A percentile compares a stretch with the other conserved stretches of the same genome.
These are phyloP conservation scores for Anthonomus grandis DNA, from an alignment of 1,140 invertebrate species.

Conservation along the genomic window DNA sequence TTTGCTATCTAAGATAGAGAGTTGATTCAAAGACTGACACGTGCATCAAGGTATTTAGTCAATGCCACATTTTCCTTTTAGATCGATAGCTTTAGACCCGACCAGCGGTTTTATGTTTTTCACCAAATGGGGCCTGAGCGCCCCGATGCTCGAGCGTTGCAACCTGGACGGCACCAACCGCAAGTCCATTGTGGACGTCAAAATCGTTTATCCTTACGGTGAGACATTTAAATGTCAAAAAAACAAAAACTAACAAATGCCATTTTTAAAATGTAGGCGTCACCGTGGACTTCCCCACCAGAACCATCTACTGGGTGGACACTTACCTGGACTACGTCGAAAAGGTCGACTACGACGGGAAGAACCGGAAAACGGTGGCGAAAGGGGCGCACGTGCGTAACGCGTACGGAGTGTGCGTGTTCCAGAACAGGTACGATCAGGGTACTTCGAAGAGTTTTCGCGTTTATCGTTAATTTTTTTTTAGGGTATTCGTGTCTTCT, in stretches of 20 bases:
- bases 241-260: neutral
- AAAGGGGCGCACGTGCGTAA: constrained; percentile 61
- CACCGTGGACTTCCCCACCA: constrained; percentile 67
- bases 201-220: constrained; percentile 66
- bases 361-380: constrained; percentile 61
- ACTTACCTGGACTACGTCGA: constrained; percentile 72
- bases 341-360: constrained; percentile 67
- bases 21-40: too few relatives aligned
- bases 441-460: neutral
- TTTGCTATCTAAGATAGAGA: neutral
- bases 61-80: neutral
- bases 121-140: constrained; percentile 66
- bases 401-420: constrained; percentile 66
- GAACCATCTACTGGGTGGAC: constrained; percentile 77
- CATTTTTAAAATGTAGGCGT: constrained; percentile 51
- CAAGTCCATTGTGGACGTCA: constrained; percentile 54
- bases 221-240: neutral
- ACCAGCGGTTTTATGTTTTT: constrained; percentile 73
- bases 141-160: constrained; percentile 61
- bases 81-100: constrained; percentile 79
- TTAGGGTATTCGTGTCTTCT: constrained; percentile 61
- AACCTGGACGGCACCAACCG: constrained; percentile 59
- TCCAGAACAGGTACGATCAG: constrained; percentile 53
- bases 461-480: neutral
- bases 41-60: neutral